Base-by-base conservation (phyloP, 2,797 vertebrate species). In the Karalla daura region DNA sequence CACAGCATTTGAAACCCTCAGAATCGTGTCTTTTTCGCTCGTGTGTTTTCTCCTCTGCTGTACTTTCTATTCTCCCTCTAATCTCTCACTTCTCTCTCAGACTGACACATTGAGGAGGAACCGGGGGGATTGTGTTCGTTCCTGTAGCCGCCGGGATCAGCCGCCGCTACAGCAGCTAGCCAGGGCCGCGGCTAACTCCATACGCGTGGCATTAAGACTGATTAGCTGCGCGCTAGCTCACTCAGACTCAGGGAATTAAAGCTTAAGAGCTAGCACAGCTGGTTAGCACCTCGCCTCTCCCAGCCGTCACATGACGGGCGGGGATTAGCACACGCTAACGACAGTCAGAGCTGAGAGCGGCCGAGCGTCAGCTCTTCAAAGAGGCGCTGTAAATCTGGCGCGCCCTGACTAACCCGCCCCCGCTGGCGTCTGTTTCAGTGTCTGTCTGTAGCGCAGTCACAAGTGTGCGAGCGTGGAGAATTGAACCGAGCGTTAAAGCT, bases 211-310 rank as follows among this genome's bases (percentile, higher is more conserved):
- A 71, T 84, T 85, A 83, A 85, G 76, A 74, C 68, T 40, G 88
- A 89, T 89, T 76, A 85, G 81, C 80, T 63, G 39, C 43, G 14
- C 51, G 73, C 77, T 73, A 81, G 80, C 80, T 67, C 66, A 51
- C 72, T 81, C 81, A 76, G 60, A 68, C 75, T 75, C 62, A 70
- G 72, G 62, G 80, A 83, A 85, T 90, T 88, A 83, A 21, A 68
- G 75, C 72, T 81, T 83, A 83, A 79, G 40, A 67, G 72, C 78
- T 83, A 83, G 79, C 54, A 15, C 63, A 43, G 71, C 63, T 63
- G 74, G 80, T 75, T 83, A 83, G 78, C 83, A 67, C 54, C 60
- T 71, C n/a, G 13, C 41, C 15, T 56, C 74, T 72, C 63, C 67
- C 10, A 35, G 74, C 81, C 55, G 9, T 86, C 83, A 82, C n/a